These are phyloP conservation scores for Epirrita christyi DNA, from an alignment of 2,888 invertebrate genomes.

Conservation along the genomic window DNA sequence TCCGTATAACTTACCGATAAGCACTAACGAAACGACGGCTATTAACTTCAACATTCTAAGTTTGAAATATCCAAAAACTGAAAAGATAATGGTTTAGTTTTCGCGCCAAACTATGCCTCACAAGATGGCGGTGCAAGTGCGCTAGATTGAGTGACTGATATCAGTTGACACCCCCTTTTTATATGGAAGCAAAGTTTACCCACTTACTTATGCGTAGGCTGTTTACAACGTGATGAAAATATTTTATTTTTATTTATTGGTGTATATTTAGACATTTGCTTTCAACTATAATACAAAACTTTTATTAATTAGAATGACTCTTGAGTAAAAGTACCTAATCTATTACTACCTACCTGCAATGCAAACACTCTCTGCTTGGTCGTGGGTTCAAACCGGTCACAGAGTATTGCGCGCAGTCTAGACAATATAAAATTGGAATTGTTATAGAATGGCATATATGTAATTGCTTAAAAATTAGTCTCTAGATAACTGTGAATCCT, in stretches of 20 bases:
- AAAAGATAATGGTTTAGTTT: slow-evolving; percentile 32
- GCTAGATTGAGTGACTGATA: slow-evolving; percentile 49
- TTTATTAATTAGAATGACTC: not conserved
- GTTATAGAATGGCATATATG: no score
- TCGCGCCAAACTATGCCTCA: slow-evolving; percentile 24
- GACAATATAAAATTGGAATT: no score
- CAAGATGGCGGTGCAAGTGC: slow-evolving; percentile 52
- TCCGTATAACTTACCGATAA: slow-evolving; percentile 64
- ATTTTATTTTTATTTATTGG: slow-evolving; percentile 19
- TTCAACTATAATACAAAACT: not conserved
- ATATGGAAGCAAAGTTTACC: slow-evolving; percentile 62
- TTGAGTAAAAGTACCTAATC: not conserved
- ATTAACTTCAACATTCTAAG: slow-evolving; percentile 67
- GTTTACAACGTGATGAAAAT: slow-evolving; percentile 30
- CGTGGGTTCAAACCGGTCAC: no score
- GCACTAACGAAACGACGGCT: slow-evolving; percentile 66
- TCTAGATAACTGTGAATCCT: no score
- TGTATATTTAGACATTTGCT: slow-evolving; percentile 13
- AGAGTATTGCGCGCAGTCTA: no score
- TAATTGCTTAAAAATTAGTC: no score
- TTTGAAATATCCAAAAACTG: slow-evolving; percentile 27
- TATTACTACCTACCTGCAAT: no score
- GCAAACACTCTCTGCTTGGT: no score
- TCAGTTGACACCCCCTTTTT: slow-evolving; percentile 51
- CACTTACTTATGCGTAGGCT: slow-evolving; percentile 48